A percentile compares a stretch with the other conserved stretches of the same genome.
Evolutionary conservation across 2,797 vertebrate genomes (phyloP).

Genomic region (Macrochelys suwanniensis): DNA sequence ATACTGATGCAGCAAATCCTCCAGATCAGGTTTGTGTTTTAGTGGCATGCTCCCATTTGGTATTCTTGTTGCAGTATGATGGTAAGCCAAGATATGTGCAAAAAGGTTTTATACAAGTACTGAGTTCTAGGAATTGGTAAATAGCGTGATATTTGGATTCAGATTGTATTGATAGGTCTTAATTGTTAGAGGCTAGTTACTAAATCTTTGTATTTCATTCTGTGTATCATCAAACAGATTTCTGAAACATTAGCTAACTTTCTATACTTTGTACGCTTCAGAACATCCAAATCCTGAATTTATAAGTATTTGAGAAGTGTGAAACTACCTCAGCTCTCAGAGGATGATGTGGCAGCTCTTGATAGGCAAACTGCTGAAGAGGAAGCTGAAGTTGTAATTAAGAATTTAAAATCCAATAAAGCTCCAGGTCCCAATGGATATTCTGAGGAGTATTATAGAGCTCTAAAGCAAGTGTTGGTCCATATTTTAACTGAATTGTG

Average conservation of each 20-base stretch:
- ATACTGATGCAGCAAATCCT: slow-evolving; percentile 68
- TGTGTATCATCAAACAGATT: not conserved
- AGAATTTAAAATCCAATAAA: not conserved
- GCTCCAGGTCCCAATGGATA: not conserved
- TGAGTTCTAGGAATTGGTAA: slow-evolving; percentile 50
- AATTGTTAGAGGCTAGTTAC: not conserved
- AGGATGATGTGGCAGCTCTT: not conserved
- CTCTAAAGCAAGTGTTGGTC: not conserved
- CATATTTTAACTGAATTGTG: not conserved
- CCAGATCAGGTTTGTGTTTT: slow-evolving; percentile 58
- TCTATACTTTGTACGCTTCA: not conserved
- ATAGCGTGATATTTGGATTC: slow-evolving; percentile 47
- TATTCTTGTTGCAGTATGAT: slow-evolving; percentile 50
- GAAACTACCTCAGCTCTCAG: not conserved
- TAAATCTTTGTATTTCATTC: not conserved
- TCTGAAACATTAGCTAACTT: not conserved
- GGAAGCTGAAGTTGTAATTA: not conserved
- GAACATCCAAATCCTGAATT: not conserved
- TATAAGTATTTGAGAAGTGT: not conserved
- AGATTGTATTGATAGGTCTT: not conserved
- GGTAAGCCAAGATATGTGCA: slow-evolving; percentile 62
- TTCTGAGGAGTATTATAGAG: not conserved
- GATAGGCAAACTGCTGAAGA: not conserved
- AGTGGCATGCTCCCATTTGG: slow-evolving; percentile 59
- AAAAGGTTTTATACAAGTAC: slow-evolving; percentile 54